These are phyloP conservation scores for Gambelia wislizenii DNA, from an alignment of 2,797 vertebrate genomes.

Conservation along the genomic window DNA sequence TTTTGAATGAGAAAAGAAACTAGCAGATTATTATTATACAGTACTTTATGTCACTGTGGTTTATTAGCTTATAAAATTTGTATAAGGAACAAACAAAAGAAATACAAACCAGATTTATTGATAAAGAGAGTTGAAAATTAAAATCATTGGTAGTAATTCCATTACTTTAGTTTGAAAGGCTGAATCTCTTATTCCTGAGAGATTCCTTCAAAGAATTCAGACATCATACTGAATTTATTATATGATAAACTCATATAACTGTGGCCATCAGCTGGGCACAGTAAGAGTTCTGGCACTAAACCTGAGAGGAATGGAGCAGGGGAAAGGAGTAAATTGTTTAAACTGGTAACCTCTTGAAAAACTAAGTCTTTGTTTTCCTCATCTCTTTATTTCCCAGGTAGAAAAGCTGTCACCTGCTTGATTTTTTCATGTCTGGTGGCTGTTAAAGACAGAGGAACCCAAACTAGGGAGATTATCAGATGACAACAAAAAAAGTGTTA, in stretches of 20 bases:
- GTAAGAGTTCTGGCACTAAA: not conserved
- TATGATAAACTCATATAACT: too few species aligned
- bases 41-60: not conserved
- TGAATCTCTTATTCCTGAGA: not conserved
- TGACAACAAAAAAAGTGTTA: too few species aligned
- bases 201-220: not conserved
- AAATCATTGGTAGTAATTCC: not conserved
- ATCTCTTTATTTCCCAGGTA: not conserved
- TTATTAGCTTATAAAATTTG: not conserved
- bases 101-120: not conserved
- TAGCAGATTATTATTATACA: not conserved
- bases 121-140: not conserved
- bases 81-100: not conserved
- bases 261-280: not conserved
- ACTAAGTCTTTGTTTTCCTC: not conserved
- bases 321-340: too few species aligned
- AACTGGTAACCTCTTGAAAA: not conserved
- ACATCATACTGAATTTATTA: not conserved
- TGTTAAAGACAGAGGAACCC: not conserved
- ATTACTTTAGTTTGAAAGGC: not conserved
- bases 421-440: not conserved
- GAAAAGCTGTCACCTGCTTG: not conserved
- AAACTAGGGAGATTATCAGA: too few species aligned
- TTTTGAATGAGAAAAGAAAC: slow-evolving; percentile 3
- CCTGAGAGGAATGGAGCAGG: not conserved